phyloP scores from a whole-genome alignment of 2,113 vertebrate species.

The Gavia stellata region DNA sequence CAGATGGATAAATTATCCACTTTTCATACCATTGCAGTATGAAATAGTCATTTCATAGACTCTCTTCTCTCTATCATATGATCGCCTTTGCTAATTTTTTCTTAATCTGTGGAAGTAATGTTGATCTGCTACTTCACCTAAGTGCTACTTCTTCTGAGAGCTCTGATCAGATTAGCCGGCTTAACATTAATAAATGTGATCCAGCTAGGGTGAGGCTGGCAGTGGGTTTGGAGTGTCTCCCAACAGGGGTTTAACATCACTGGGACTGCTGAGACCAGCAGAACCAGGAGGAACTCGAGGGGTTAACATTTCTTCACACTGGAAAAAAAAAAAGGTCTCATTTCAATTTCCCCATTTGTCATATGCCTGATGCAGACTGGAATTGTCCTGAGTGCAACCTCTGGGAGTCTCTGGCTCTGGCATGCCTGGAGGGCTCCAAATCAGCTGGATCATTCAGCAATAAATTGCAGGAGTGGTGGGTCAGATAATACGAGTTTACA shows the following conservation, averaged over 20 bases:
- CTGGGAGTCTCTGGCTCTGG: not conserved
- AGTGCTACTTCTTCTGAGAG: not conserved
- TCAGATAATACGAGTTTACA: not conserved
- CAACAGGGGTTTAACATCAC: not conserved
- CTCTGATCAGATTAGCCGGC: not conserved
- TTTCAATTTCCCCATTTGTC: not conserved
- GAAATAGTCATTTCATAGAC: not conserved
- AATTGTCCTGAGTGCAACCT: not conserved
- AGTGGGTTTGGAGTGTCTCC: not conserved
- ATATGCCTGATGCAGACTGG: not conserved
- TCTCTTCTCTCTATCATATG: not conserved
- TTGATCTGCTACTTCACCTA: not conserved
- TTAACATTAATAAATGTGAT: not conserved
- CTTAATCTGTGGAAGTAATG: not conserved
- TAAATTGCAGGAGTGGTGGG: not conserved
- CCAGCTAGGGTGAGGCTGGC: not conserved
- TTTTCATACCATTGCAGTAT: not conserved
- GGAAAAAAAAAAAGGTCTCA: not conserved
- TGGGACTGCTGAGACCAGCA: conserved; percentile 3
- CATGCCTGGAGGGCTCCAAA: not conserved
- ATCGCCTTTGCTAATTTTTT: conserved; percentile 4
- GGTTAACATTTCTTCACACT: not conserved
- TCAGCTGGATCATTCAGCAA: not conserved
- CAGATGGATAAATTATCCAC: conserved; percentile 38
- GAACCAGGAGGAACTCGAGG: not conserved